Percentiles rank a stretch among this genome's conserved stretches.
phyloP scores from a whole-genome alignment of 2,888 invertebrate species.

The Phyto melanocephala region DNA sequence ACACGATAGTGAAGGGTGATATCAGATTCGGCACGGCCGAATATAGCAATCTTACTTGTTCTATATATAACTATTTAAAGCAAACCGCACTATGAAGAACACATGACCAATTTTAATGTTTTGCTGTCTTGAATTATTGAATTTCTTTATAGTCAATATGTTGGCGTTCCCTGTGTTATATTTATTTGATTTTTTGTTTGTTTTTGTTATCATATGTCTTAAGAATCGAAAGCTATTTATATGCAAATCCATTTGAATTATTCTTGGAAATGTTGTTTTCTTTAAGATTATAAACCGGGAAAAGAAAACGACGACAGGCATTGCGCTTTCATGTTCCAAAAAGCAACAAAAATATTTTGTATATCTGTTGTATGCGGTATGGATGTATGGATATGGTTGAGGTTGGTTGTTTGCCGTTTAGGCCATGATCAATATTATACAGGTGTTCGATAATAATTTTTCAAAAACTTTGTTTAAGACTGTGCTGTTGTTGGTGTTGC shows the following conservation, averaged over 20 bases:
- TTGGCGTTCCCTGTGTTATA: no score
- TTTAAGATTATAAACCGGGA: slow-evolving; percentile 37
- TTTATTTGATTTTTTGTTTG: no score
- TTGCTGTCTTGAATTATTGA: no score
- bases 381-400: slow-evolving; percentile 7
- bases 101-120: no score
- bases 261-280: slow-evolving; percentile 56
- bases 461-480: slow-evolving; percentile 61
- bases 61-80: no score
- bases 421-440: slow-evolving; percentile 66
- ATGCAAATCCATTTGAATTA: slow-evolving; percentile 65
- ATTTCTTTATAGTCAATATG: not conserved
- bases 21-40: no score
- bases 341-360: no score
- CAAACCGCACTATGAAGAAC: no score
- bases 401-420: slow-evolving; percentile 1
- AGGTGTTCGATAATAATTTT: slow-evolving; percentile 70
- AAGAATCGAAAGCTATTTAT: slow-evolving; percentile 64
- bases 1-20: no score
- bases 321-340: slow-evolving; percentile 63
- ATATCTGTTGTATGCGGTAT: no score
- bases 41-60: no score
- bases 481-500: not conserved
- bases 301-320: slow-evolving; percentile 31
- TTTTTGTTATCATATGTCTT: slow-evolving; percentile 48